Conservation (phyloP, 2,797 vertebrate genomes). For the Psittacula echo region DNA sequence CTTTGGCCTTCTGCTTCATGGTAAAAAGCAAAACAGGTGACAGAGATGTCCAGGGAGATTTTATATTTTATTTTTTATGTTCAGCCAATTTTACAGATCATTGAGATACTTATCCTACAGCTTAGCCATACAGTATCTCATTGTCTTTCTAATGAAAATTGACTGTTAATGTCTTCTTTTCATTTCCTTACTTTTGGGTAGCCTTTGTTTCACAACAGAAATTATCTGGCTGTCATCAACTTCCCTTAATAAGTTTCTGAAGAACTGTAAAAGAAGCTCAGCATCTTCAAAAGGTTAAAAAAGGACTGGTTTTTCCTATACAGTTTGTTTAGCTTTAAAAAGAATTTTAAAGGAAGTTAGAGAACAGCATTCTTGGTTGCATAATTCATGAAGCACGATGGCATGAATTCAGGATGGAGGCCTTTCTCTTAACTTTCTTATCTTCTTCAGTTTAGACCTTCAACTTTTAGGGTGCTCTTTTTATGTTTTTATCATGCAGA, state of each 20-base stretch:
- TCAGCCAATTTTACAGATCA: neutral
- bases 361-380: neutral
- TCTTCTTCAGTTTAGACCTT: neutral
- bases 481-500: neutral
- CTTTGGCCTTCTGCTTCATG: neutral
- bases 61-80: neutral
- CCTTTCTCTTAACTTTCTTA: neutral
- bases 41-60: neutral
- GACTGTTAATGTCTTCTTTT: neutral
- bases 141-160: neutral
- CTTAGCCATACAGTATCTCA: neutral
- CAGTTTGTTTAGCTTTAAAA: neutral
- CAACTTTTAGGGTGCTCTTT: neutral
- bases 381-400: neutral
- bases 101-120: neutral
- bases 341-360: neutral
- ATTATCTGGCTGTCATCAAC: neutral
- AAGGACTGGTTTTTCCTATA: neutral
- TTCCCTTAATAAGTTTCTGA: neutral
- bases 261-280: neutral
- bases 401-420: neutral
- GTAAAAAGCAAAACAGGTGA: neutral
- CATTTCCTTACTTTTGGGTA: neutral
- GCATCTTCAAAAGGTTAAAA: neutral
- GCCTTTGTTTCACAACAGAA: neutral